Base-by-base conservation (phyloP, 2,888 invertebrate genomes). In the Andrena bucephala region DNA sequence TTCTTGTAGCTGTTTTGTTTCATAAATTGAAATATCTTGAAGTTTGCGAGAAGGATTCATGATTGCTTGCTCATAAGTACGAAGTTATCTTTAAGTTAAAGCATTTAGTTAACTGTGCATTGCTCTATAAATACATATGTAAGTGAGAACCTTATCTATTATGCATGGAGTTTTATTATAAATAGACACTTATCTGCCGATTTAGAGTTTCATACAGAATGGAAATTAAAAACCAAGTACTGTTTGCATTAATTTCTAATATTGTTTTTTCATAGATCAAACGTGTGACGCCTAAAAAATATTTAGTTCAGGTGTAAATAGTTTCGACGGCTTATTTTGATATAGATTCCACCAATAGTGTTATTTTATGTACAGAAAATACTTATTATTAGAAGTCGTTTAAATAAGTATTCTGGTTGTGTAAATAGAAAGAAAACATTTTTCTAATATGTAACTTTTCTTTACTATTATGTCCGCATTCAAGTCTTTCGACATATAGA, bases 111-210 rank as follows among this genome's bases (percentile, higher is more conserved):
- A 75, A 48, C 62, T 48, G 75, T 63, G 29, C 69, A 75, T 81
- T 78, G 62, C 63, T 42, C 16, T 42, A 4, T 20, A 20, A 20
- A 20, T 42, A 42, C 48, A 5, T 65, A 65, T 54, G 31, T 73
- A 81, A 80, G 81, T 82, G 63, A 69, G 48, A 73, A 24, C 52
- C 82, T 85, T 87, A 88, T 89, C 85, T 90, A 73, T 52, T 76
- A 36, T 50, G 59, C 54, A 66, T 68, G 70, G 54, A 70, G 63
- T 79, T 85, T 48, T 66, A 82, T 72, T 86, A 85, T 85, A 90
- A 89, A 88, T 87, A 88, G 85, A 81, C 82, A 69, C 67, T 90
- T 87, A 87, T 90, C 85, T 86, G 27, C 29, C 63, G 20, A 77
- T 82, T 86, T 81, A 48, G 48, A 74, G 52, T 68, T 82, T 86